Conservation (phyloP, 2,888 invertebrate genomes). For the Phania funesta region DNA sequence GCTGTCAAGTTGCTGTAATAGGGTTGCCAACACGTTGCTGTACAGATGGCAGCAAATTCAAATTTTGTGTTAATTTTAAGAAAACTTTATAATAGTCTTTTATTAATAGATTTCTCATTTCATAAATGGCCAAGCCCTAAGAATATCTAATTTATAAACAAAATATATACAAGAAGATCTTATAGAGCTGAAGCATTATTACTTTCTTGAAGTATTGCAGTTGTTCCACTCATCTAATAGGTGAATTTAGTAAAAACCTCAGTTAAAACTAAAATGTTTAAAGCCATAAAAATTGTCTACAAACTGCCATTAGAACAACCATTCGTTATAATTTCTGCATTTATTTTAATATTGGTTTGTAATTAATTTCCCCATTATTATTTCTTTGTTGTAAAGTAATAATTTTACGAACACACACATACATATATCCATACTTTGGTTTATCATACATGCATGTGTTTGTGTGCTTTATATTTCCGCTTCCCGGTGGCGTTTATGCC, state of each 20-base stretch:
- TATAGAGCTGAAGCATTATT: too few relatives aligned
- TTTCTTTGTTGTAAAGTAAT: slow-evolving; percentile 27
- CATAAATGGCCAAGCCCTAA: too few relatives aligned
- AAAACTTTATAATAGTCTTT: too few relatives aligned
- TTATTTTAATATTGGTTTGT: slow-evolving; percentile 53
- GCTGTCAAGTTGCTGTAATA: too few relatives aligned
- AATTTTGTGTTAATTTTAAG: too few relatives aligned
- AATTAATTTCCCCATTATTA: slow-evolving; percentile 43
- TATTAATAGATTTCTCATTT: too few relatives aligned
- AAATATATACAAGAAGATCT: too few relatives aligned
- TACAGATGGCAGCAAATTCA: too few relatives aligned
- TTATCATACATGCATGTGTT: not conserved
- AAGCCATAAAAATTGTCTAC: not conserved
- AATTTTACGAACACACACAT: not conserved
- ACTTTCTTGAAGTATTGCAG: too few relatives aligned
- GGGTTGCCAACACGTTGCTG: too few relatives aligned
- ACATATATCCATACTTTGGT: slow-evolving; percentile 8
- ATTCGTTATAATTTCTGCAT: slow-evolving; percentile 30
- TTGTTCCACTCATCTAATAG: too few relatives aligned
- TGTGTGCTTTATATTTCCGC: slow-evolving; percentile 40
- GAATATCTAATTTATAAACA: too few relatives aligned
- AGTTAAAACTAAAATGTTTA: not conserved
- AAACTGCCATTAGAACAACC: not conserved
- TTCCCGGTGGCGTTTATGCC: slow-evolving; percentile 34
- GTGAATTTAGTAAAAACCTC: not conserved